phyloP scores from a whole-genome alignment of 2,113 vertebrate species.

The Chlorodrepanis virens region DNA sequence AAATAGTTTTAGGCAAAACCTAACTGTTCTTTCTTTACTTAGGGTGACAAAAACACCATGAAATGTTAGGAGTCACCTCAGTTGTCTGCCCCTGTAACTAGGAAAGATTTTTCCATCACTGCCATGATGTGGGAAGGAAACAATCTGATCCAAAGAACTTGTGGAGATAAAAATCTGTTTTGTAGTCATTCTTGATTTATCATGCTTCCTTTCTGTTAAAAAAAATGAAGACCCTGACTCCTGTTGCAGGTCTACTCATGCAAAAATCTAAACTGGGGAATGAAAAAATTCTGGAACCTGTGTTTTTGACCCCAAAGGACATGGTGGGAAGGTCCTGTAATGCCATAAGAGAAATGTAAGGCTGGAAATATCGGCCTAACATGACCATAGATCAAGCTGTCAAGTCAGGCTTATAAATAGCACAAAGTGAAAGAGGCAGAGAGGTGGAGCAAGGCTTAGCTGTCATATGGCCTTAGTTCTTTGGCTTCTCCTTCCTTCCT shows the following conservation, averaged over 20 bases:
- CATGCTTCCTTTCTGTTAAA: not conserved
- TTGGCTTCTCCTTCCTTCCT: not conserved
- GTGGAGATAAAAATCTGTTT: not conserved
- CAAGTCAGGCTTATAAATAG: not conserved
- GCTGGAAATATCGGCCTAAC: not conserved
- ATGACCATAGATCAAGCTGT: not conserved
- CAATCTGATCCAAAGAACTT: not conserved
- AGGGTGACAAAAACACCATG: not conserved
- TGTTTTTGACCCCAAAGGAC: not conserved
- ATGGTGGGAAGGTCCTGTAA: not conserved
- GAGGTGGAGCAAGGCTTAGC: not conserved
- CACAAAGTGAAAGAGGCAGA: not conserved
- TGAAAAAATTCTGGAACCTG: not conserved
- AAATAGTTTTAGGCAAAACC: not conserved
- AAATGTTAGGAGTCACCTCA: not conserved
- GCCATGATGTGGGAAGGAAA: not conserved
- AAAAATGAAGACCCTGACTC: not conserved
- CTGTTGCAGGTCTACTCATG: not conserved
- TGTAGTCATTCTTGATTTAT: not conserved
- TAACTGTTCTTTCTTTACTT: not conserved
- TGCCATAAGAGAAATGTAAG: not conserved
- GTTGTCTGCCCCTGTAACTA: not conserved
- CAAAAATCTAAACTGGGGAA: not conserved
- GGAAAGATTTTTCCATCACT: not conserved
- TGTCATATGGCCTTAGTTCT: not conserved